These are phyloP conservation scores for Coelinius sp. DNA, from an alignment of 2,888 invertebrate species.

Conservation along the genomic window DNA sequence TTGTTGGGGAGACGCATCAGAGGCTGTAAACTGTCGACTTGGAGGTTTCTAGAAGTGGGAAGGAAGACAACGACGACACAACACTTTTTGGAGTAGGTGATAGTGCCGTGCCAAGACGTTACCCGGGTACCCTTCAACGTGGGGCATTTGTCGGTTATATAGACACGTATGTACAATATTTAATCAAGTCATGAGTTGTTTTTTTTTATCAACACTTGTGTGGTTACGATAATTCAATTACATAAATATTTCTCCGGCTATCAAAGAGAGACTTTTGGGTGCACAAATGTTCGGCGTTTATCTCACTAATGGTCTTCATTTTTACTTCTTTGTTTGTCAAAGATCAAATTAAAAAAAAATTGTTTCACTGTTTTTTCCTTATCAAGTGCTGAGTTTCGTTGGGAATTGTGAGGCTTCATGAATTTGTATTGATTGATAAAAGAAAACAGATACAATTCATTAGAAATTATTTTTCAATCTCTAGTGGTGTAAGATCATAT, in stretches of 20 bases:
- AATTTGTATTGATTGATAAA: constrained; percentile 10
- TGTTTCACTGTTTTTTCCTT: not conserved
- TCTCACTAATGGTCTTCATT: not conserved
- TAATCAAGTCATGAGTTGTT: not conserved
- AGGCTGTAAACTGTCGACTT: constrained; percentile 9
- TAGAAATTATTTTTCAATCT: not conserved
- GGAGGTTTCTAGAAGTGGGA: constrained; percentile 32
- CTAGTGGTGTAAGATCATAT: not conserved
- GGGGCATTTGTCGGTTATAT: not conserved
- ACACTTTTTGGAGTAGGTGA: not conserved
- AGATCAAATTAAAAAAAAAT: not conserved
- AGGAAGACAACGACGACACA: constrained; percentile 12
- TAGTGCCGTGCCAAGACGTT: constrained; percentile 8
- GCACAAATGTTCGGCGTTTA: constrained; percentile 4
- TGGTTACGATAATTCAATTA: not conserved
- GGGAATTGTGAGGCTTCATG: not conserved
- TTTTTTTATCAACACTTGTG: not conserved
- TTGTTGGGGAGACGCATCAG: constrained; percentile 16
- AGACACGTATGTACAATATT: not conserved
- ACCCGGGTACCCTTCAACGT: not conserved
- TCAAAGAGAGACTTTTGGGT: not conserved
- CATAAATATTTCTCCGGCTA: not conserved
- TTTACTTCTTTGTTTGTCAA: constrained; percentile 6
- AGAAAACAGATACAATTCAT: not conserved
- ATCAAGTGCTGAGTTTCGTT: not conserved